Evolutionary conservation across 2,797 vertebrate species (phyloP).

Genomic region (Propithecus perrieri): DNA sequence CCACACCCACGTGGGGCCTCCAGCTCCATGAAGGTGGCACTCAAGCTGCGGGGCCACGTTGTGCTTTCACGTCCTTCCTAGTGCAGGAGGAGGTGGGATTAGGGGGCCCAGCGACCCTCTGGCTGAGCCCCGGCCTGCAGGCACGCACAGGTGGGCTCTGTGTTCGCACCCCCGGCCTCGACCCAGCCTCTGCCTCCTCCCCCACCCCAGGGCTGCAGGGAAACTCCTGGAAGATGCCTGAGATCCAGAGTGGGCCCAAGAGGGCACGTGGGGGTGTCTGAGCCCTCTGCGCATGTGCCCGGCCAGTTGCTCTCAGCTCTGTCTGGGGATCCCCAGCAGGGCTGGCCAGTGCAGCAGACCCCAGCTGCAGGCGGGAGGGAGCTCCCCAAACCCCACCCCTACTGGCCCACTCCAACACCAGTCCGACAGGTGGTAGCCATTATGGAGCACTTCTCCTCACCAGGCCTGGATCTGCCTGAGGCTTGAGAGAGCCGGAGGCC

Average conservation of each 20-base stretch:
- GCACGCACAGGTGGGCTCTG: neutral
- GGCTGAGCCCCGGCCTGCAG: neutral
- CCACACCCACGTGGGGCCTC: fast-evolving
- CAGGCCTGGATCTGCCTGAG: neutral
- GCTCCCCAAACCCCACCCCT: neutral
- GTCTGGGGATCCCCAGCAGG: neutral
- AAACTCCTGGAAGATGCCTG: neutral
- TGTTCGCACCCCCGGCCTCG: neutral
- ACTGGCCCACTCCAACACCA: neutral
- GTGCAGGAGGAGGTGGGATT: too few relatives aligned
- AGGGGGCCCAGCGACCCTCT: neutral
- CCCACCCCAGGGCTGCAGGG: neutral
- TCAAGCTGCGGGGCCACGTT: neutral
- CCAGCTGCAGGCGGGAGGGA: too few relatives aligned
- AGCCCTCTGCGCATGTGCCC: neutral
- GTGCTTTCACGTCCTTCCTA: neutral
- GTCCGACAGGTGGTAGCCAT: fast-evolving
- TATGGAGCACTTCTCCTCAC: neutral
- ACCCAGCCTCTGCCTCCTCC: too few relatives aligned
- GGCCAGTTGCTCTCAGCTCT: neutral
- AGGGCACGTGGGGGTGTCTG: neutral
- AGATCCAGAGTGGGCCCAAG: neutral
- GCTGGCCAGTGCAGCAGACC: neutral
- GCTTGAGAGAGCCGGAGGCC: neutral
- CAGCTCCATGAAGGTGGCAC: fast-evolving